Base-by-base conservation (phyloP, 2,113 vertebrate species). In the Pseudopodoces humilis region DNA sequence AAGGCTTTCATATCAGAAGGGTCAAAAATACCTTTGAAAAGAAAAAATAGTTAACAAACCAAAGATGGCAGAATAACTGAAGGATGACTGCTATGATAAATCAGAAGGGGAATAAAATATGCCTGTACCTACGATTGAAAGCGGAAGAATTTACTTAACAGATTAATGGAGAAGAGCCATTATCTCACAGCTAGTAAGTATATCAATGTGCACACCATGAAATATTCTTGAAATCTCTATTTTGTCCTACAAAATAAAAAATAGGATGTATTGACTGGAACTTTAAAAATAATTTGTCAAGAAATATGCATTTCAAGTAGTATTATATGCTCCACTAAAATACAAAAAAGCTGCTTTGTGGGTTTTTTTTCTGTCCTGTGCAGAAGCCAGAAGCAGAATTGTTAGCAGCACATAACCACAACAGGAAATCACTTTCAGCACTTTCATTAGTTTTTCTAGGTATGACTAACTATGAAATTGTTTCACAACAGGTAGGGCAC, bases 361-460 rank as follows among this genome's bases (percentile, higher is more conserved):
- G 11, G 1, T 10, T 18, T 78, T n/a, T 43, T 65, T 58, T 52
- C 39, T 39, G 39, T 39, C 20, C 21, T 37, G 10, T 0, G 0
- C 23, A 63, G 21, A 46, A 27, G 35, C 52, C 6, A 1, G 25
- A 75, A 78, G 39, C n/a, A 72, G 68, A 64, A 11, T 8, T 68
- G 33, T 70, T 78, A 55, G 27, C 4, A 1, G 58, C 49, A 60
- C 23, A 3, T 43, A 90, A 87, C 84, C 82, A 39, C 87, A 90
- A 64, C 56, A 87, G 84, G 74, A 93, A 94, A 85, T 49, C n/a
- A 43, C 52, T 90, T 95, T 68, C 67, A 90, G 11, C 62, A 90
- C 83, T 94, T 87, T 85, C 93, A 71, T 46, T 94, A 23, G 13
- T 75, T 87, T 81, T 91, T 91, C 84, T 90, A 49, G 52, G 10